Evolutionary conservation across 2,113 vertebrate genomes (phyloP).

Genomic region (Oceanites oceanicus): DNA sequence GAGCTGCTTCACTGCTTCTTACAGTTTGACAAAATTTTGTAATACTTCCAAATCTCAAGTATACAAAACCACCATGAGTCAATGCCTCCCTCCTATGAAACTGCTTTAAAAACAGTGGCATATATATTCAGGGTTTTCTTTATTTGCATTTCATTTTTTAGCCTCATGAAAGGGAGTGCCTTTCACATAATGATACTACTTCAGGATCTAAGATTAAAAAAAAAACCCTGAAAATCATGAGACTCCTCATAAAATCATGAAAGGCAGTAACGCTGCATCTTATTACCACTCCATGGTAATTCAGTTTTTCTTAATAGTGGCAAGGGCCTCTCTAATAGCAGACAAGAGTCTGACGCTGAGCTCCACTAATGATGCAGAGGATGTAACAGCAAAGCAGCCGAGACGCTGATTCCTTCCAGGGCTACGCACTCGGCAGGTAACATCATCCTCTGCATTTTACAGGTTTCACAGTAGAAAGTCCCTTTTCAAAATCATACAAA

Average conservation of each 20-base stretch:
- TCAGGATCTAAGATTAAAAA: background rate
- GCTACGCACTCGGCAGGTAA: background rate
- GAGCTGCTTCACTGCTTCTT: background rate
- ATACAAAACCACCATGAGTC: background rate
- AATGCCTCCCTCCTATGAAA: background rate
- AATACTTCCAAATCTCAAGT: background rate
- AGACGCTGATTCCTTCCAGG: background rate
- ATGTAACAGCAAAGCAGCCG: background rate
- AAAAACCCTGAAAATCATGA: background rate
- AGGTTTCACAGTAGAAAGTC: background rate
- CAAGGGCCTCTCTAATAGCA: background rate
- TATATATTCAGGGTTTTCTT: background rate
- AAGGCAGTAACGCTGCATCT: conserved; percentile 1
- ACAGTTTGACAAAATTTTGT: background rate
- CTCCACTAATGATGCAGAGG: background rate
- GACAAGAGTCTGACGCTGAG: background rate
- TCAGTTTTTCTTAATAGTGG: conserved; percentile 19
- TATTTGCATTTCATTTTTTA: conserved; percentile 1
- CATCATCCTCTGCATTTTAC: background rate
- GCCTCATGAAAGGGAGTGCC: background rate
- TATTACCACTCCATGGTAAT: conserved; percentile 16
- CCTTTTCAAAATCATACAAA: background rate
- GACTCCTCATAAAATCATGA: conserved; percentile 19
- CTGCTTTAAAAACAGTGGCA: background rate
- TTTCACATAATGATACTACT: background rate